Base-by-base conservation (phyloP, 2,888 invertebrate genomes). In the Patella depressa region DNA sequence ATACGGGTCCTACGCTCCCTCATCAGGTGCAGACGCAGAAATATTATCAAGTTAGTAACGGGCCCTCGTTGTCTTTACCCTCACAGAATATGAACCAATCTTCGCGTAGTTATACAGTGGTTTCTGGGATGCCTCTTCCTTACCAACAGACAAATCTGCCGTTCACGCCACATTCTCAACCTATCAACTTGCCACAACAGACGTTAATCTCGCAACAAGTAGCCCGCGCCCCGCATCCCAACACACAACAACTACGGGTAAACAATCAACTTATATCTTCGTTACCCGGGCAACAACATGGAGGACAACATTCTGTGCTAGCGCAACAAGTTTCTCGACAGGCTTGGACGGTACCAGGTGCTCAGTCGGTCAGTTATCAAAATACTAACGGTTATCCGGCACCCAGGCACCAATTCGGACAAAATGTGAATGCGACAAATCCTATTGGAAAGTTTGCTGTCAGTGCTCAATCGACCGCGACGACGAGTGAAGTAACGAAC, bases 91-190 rank as follows among this genome's bases (percentile, higher is more conserved):
- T 65, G 19, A 65, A 65, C 14, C 65, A 19, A 24, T 9, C 65
- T 65, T 65, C 65, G 65, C 65, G 65, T 12, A 65, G 65, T 65
- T 65, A 65, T 65, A 65, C 65, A 24, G 65, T 65, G 19, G 65
- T 19, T 71, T 69, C 74, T 17, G 53, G 74, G 69, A 53, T 76
- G 55, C 75, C 75, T n/a, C 45, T 76, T 34, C 45, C 73, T 53
- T 73, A 69, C 17, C 78, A 76, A 14, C 45, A 45, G 45, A 74
- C 74, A 29, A 74, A 74, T 57, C 53, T 72, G 17, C 59, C 72
- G 24, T 71, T 71, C 17, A 29, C 79, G 29, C 71, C 79, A 53
- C 59, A 74, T 29, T 53, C 72, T 14, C 78, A 78, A 71, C 34
- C 19, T 29, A 73, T 45, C 17, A 45, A 71, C 55, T 55, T 69